Percentiles rank a stretch among this genome's conserved stretches.
These are phyloP conservation scores for Lagria hirta DNA, from an alignment of 2,888 invertebrate species.

Conservation along the genomic window DNA sequence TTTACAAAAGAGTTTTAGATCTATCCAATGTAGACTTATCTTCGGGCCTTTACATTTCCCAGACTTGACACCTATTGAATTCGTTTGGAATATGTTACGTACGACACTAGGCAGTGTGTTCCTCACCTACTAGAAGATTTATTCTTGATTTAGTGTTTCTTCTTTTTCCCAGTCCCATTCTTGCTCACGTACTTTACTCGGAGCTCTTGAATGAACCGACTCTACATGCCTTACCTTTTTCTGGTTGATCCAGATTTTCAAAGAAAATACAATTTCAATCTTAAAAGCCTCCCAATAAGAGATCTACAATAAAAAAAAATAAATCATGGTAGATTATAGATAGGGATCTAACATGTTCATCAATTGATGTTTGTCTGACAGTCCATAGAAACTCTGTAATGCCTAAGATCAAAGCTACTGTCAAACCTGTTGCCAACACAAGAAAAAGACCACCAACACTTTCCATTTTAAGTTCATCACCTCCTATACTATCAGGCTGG, in stretches of 20 bases:
- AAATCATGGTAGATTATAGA: background rate
- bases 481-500: no score
- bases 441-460: slow-evolving; percentile 90
- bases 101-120: no score
- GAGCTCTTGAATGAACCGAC: no score
- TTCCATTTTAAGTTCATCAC: slow-evolving; percentile 63
- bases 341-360: slow-evolving; percentile 63
- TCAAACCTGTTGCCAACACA: slow-evolving; percentile 71
- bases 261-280: slow-evolving; percentile 66
- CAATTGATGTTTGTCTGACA: slow-evolving; percentile 70
- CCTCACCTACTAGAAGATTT: no score
- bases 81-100: no score
- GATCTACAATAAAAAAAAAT: slow-evolving; percentile 63
- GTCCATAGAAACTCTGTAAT: slow-evolving; percentile 81
- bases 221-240: slow-evolving; percentile 3
- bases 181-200: no score
- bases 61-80: no score
- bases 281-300: slow-evolving; percentile 66
- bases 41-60: no score
- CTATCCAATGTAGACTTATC: no score
- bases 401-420: slow-evolving; percentile 71
- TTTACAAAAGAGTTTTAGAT: no score
- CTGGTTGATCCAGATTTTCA: slow-evolving; percentile 61
- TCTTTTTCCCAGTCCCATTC: no score
- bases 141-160: no score